Percentiles rank a stretch among this genome's conserved stretches.
These are phyloP conservation scores for Amphiprion percula DNA, from an alignment of 2,113 vertebrate genomes.

Conservation along the genomic window DNA sequence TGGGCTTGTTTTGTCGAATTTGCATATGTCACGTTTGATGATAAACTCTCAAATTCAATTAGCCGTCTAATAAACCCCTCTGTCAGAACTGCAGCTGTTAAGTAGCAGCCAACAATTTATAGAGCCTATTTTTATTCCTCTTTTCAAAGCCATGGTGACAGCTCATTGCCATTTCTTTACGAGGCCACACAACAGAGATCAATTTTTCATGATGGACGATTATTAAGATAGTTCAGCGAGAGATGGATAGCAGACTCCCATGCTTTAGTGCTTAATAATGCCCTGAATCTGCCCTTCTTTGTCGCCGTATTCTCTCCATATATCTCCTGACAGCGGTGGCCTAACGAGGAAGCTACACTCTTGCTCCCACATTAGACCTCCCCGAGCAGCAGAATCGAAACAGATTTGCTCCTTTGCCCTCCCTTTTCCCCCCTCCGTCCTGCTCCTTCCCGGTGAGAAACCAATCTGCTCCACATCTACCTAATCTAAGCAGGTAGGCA, in stretches of 20 bases:
- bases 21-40: neutral
- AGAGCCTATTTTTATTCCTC: conserved; percentile 4
- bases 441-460: conserved; percentile 28
- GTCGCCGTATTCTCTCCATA: neutral
- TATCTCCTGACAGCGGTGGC: conserved; percentile 56
- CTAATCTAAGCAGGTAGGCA: conserved; percentile 37
- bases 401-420: conserved; percentile 23
- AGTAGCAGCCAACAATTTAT: conserved; percentile 16
- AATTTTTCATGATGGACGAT: conserved; percentile 32
- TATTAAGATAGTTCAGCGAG: neutral
- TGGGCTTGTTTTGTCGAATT: neutral
- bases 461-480: conserved; percentile 39
- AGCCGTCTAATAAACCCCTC: neutral
- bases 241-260: neutral
- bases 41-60: conserved; percentile 16
- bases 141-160: conserved; percentile 13
- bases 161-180: conserved; percentile 1
- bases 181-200: neutral
- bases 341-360: conserved; percentile 53
- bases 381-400: conserved; percentile 30
- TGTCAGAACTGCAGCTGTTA: neutral
- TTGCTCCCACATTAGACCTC: conserved; percentile 31
- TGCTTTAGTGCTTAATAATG: conserved; percentile 22
- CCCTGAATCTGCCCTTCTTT: conserved; percentile 16
- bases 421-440: conserved; percentile 4